These are phyloP conservation scores for Aepyceros melampus DNA, from an alignment of 2,113 vertebrate species.

Conservation along the genomic window DNA sequence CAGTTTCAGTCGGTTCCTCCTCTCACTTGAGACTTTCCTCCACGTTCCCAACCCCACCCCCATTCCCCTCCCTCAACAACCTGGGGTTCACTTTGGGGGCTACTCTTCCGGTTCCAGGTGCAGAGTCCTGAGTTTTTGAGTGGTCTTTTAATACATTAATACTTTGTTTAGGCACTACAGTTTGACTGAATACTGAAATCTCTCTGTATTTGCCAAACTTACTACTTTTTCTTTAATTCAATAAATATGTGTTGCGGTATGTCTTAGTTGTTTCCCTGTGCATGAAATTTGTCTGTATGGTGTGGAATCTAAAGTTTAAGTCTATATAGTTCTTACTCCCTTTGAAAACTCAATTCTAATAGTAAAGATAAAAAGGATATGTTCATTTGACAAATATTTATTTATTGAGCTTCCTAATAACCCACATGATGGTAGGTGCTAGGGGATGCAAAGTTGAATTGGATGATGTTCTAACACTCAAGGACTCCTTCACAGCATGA, in stretches of 20 bases:
- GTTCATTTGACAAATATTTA: neutral
- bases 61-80: neutral
- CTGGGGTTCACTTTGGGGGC: neutral
- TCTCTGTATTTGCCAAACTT: neutral
- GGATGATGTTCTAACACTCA: neutral
- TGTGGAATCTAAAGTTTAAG: neutral
- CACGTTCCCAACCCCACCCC: neutral
- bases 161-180: neutral
- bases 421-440: neutral
- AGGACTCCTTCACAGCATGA: too few relatives aligned
- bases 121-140: neutral
- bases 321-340: neutral
- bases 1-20: neutral
- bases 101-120: neutral
- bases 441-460: neutral
- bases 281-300: neutral
- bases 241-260: neutral
- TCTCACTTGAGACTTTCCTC: neutral
- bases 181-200: neutral
- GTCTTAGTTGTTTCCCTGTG: neutral
- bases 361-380: neutral
- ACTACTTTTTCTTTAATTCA: neutral
- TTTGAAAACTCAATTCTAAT: neutral
- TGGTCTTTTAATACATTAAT: neutral
- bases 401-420: neutral